Evolutionary conservation across 2,797 vertebrate genomes (phyloP).

Genomic region (Lerista edwardsae): DNA sequence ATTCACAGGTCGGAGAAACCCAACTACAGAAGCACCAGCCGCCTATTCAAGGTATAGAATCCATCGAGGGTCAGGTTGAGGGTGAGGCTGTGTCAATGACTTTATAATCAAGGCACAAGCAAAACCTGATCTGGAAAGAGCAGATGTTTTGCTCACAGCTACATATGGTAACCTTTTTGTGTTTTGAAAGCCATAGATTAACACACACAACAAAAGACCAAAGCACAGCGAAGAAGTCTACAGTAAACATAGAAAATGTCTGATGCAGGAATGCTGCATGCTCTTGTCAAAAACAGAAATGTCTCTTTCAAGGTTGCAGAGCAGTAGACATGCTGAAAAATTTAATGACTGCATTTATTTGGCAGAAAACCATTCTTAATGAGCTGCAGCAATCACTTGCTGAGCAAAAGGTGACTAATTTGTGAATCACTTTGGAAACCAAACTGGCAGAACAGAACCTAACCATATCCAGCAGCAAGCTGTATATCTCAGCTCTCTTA

Average conservation of each 20-base stretch:
- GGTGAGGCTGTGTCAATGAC: neutral
- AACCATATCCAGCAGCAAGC: neutral
- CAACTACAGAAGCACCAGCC: neutral
- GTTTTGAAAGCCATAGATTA: neutral
- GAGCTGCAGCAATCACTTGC: neutral
- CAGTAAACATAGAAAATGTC: fast-evolving
- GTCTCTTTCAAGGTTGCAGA: neutral
- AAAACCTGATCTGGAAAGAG: neutral
- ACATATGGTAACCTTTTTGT: neutral
- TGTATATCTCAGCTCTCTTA: neutral
- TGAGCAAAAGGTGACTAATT: conserved; percentile 13
- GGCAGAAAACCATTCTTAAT: neutral
- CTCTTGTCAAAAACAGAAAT: neutral
- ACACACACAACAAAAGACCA: neutral
- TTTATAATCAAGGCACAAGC: neutral
- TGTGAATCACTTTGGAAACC: conserved; percentile 16
- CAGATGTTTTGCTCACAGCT: neutral
- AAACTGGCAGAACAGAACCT: neutral
- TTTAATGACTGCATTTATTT: conserved; percentile 1
- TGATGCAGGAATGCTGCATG: neutral
- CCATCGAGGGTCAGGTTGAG: neutral
- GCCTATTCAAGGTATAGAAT: neutral
- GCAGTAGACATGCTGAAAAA: neutral
- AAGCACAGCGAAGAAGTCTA: neutral
- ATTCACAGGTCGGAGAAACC: neutral